Evolutionary conservation across 2,113 vertebrate species (phyloP).

Genomic region (Carettochelys insculpta): DNA sequence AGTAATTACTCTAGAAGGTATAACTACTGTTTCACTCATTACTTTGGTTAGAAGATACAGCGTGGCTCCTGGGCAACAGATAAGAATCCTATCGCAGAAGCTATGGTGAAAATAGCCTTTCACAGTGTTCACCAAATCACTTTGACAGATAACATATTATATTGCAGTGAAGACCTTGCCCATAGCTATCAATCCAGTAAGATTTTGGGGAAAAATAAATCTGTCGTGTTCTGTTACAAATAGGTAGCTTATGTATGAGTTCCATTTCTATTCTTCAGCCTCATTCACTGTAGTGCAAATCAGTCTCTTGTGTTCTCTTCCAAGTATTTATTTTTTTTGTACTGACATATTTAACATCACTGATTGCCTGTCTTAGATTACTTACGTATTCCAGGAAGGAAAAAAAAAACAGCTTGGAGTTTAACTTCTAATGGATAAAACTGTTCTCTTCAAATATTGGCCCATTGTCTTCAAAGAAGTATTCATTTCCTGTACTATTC

Average conservation of each 20-base stretch:
- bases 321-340: neutral
- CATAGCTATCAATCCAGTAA: neutral
- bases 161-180: neutral
- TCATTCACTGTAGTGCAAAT: neutral
- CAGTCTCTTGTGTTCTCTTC: neutral
- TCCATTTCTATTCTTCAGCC: neutral
- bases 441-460: neutral
- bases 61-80: slow-evolving; percentile 3
- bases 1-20: neutral
- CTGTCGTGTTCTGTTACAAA: neutral
- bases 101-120: neutral
- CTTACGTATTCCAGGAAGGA: neutral
- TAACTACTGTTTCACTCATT: neutral
- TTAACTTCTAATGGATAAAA: neutral
- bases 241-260: neutral
- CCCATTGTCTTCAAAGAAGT: neutral
- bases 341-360: neutral
- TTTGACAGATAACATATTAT: neutral
- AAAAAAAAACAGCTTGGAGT: neutral
- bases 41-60: neutral
- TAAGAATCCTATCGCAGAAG: neutral
- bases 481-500: neutral
- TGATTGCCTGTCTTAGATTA: neutral
- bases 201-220: neutral
- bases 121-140: neutral